Base-by-base conservation (phyloP, 2,797 vertebrate genomes). In the Liparis tanakae region DNA sequence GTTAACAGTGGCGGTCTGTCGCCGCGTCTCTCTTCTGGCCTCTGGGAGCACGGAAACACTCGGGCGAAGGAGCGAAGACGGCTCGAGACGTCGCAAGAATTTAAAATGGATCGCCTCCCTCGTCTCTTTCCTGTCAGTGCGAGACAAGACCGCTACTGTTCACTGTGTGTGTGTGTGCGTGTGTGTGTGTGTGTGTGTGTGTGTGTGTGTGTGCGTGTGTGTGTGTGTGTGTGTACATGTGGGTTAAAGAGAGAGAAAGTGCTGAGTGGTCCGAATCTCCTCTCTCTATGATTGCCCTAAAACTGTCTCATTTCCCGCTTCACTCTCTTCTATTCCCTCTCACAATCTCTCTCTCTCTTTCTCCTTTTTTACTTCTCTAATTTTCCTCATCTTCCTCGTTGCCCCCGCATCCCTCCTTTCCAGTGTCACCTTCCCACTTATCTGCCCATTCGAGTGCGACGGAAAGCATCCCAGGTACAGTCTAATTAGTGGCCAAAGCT, bases 361-460 rank as follows among this genome's bases (percentile, higher is more conserved):
- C 59, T 67, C 18, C 36, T 3, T 63, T 71, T 83, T 68, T 72
- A 70, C 70, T 78, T 60, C 70, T 73, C 65, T 72, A 54, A 61
- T 65, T 76, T 76, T 79, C 77, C 36, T 81, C 5, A 44, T 72
- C 79, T 76, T 74, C 69, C 73, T 74, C 58, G 61, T 57, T 77
- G 65, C n/a, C n/a, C 5, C 76, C 55, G 70, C 80, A 83, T 79
- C 79, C 77, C 68, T 77, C 83, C 81, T 82, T 71, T 87, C 79
- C 81, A 18, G 89, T 92, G 90, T 94, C 94, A 94, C 91, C 92
- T 93, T 92, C 83, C 83, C 81, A 89, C 91, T 93, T 93, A 93
- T 93, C 90, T 93, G 77, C 48, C 79, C 89, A 58, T 78, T 92
- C 82, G 58, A 81, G 89, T 92, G 90, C 88, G 87, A 91, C 85